Evolutionary conservation across 1,140 invertebrate genomes (phyloP).

Genomic region (Trypoxylus dichotomus): DNA sequence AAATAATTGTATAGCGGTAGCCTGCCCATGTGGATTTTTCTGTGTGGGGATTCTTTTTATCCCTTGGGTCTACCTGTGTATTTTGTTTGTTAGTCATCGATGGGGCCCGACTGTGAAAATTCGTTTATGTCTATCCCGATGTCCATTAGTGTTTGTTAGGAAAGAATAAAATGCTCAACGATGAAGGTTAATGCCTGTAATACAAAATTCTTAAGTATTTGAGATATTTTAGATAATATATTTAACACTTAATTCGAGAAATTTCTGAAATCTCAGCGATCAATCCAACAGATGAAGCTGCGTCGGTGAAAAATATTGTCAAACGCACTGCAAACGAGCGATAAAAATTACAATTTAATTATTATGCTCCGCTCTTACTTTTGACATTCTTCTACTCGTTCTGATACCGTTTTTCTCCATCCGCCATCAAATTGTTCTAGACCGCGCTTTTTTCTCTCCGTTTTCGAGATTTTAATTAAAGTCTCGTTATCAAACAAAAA

Average conservation of each 20-base stretch:
- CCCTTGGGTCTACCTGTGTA: too few relatives aligned
- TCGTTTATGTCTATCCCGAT: too few relatives aligned
- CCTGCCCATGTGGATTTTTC: too few relatives aligned
- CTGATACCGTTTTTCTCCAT: background rate
- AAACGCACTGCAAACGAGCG: background rate
- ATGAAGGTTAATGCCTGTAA: too few relatives aligned
- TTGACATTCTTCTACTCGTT: background rate
- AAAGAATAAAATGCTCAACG: too few relatives aligned
- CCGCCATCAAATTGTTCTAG: background rate
- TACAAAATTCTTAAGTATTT: background rate
- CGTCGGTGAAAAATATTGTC: background rate
- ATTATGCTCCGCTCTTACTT: background rate
- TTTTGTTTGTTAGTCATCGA: too few relatives aligned
- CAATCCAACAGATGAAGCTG: background rate
- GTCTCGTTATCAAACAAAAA: background rate
- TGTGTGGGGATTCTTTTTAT: too few relatives aligned
- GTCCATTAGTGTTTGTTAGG: too few relatives aligned
- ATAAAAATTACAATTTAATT: background rate
- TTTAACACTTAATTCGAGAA: background rate
- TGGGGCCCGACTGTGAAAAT: too few relatives aligned
- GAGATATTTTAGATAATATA: background rate
- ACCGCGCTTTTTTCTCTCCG: background rate
- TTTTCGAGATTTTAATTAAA: background rate
- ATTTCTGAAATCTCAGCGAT: background rate
- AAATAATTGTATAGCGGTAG: too few relatives aligned